These are phyloP conservation scores for Heliconius erato DNA, from an alignment of 2,888 invertebrate genomes.

Conservation along the genomic window DNA sequence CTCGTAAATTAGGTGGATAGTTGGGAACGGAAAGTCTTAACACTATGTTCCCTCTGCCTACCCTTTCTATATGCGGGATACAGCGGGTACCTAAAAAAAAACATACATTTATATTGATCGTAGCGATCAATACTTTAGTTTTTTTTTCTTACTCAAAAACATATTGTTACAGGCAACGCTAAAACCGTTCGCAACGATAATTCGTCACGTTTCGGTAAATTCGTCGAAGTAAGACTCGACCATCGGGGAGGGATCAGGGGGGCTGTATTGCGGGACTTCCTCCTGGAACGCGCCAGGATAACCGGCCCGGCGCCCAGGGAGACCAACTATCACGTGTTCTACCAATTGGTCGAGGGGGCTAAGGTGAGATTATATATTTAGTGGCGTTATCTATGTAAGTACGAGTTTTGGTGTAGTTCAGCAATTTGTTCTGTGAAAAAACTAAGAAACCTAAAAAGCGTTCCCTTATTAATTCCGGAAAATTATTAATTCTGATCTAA, in stretches of 20 bases:
- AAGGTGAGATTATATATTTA: constrained; percentile 79
- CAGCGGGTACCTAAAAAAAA: no score
- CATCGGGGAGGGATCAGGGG: constrained; percentile 95
- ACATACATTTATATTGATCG: neutral
- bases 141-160: neutral
- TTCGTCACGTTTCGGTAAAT: constrained; percentile 97
- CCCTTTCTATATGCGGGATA: no score
- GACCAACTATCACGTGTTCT: constrained; percentile 96
- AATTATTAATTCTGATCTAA: no score
- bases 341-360: constrained; percentile 95
- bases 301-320: constrained; percentile 95
- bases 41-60: no score
- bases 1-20: no score
- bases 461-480: no score
- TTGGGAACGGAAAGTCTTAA: no score
- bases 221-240: constrained; percentile 97
- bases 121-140: neutral
- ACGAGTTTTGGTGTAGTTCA: no score
- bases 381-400: neutral
- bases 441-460: no score
- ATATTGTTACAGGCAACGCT: constrained; percentile 90
- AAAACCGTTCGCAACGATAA: constrained; percentile 97
- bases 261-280: constrained; percentile 95
- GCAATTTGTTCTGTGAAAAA: no score
- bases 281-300: constrained; percentile 95